Evolutionary conservation across 2,888 invertebrate species (phyloP), one percentile per base, ranked within the genome.

Genomic region (Sarcophaga rosellei): DNA sequence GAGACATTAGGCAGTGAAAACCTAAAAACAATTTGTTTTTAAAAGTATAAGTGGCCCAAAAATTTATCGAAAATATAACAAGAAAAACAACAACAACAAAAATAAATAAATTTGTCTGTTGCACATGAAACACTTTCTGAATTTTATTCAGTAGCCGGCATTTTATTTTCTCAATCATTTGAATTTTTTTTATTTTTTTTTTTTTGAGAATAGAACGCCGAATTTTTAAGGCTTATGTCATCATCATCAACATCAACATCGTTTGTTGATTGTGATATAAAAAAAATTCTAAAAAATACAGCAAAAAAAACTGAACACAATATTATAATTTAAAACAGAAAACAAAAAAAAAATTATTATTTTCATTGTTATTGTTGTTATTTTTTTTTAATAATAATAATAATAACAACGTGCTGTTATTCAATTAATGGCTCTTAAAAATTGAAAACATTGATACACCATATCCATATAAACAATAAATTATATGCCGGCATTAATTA

Each of bases 161-260:
- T 76, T 72, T 53, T 53, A 53, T 53, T 53, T 76, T 61, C n/a
- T 23, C 5, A 45, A 11, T 59, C 11, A 65, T n/a, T 72, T 53
- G 17, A 53, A 15, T 15, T 62, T 44, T 73, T 63, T 53, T 69
- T 5, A 2, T 4, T 17, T 73, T 72, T 2, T 17, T 17, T 17
- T 5, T 23, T 4, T 66, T 35, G 20, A 73, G 68, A 4, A 47
- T 6, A 44, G 65, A 72, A 45, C 65, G 80, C 21, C 70, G 44
- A 73, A 59, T 73, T 76, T 83, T 35, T 65, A 57, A 12, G 47
- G 79, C 80, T 86, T 84, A 84, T 84, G 83, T 84, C 86, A 86
- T 83, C 80, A 74, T 83, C 72, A 79, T 76, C 68, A 75, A 59
- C 59, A 78, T 63, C 65, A 70, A 11, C 57, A 70, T 17, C 3